Evolutionary conservation across 2,888 invertebrate genomes (phyloP).

Genomic region (Muschampia plurimacula): DNA sequence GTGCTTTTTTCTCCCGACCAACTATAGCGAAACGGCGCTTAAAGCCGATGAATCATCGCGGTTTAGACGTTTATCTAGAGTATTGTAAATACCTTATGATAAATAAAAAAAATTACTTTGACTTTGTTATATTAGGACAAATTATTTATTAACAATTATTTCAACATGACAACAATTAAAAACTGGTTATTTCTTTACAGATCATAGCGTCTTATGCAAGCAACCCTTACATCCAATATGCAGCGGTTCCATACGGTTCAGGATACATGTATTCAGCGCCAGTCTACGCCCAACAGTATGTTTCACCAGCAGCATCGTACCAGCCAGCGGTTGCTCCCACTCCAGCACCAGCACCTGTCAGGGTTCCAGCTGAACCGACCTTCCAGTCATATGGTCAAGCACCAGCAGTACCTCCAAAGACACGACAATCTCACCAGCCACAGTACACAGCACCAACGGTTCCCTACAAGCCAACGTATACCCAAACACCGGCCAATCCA

Average conservation of each 20-base stretch:
- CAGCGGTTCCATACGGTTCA: neutral
- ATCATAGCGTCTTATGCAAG: conserved; percentile 27
- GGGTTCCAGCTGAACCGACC: neutral
- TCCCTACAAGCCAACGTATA: neutral
- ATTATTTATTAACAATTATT: too few relatives aligned
- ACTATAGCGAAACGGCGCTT: too few relatives aligned
- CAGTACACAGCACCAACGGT: neutral
- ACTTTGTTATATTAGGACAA: too few relatives aligned
- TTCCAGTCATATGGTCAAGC: neutral
- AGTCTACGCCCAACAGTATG: conserved; percentile 27
- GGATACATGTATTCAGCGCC: conserved; percentile 31
- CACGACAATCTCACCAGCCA: neutral
- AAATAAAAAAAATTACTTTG: too few relatives aligned
- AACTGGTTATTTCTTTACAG: conserved; percentile 28
- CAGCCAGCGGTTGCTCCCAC: neutral
- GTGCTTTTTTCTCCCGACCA: too few relatives aligned
- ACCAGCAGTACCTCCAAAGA: neutral
- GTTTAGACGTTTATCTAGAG: too few relatives aligned
- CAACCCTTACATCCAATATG: conserved; percentile 17
- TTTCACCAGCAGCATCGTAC: conserved; percentile 9
- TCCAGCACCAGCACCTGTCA: neutral
- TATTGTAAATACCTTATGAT: too few relatives aligned
- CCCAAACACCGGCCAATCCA: neutral
- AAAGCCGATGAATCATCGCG: too few relatives aligned
- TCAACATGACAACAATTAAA: too few relatives aligned